phyloP scores from a whole-genome alignment of 1,140 invertebrate genomes.

The Microplitis mediator region DNA sequence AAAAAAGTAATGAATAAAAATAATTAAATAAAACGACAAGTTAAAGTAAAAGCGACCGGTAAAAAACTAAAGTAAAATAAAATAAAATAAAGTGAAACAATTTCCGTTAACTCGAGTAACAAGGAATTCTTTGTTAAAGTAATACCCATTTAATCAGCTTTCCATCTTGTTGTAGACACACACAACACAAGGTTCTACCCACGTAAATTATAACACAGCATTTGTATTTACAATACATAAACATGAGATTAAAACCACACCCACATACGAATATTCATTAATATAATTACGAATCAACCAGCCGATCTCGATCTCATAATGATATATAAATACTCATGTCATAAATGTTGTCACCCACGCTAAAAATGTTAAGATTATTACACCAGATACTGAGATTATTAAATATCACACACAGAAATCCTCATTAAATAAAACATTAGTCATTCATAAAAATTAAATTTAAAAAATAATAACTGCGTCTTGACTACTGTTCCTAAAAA shows the following conservation, averaged over 20 bases:
- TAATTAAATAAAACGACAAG: neutral
- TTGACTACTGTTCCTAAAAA: neutral
- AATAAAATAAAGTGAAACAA: neutral
- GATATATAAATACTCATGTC: too few relatives aligned
- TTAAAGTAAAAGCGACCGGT: neutral
- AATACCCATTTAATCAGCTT: conserved; percentile 3
- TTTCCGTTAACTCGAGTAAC: neutral
- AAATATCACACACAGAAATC: too few relatives aligned
- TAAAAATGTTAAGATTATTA: too few relatives aligned
- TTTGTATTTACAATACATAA: too few relatives aligned
- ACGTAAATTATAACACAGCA: neutral
- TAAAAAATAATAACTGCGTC: too few relatives aligned
- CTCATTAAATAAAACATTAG: too few relatives aligned
- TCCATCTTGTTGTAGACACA: neutral
- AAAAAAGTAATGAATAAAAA: neutral
- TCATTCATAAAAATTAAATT: too few relatives aligned
- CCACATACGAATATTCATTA: neutral
- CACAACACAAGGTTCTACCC: neutral
- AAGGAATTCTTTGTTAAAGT: conserved; percentile 10
- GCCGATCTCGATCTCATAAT: too few relatives aligned
- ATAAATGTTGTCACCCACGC: too few relatives aligned
- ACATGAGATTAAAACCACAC: too few relatives aligned
- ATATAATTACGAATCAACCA: neutral
- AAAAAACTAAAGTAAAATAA: too few relatives aligned
- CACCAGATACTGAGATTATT: too few relatives aligned